Base-by-base conservation (phyloP, 23 tunicate species). In the Ascidia mentula region DNA sequence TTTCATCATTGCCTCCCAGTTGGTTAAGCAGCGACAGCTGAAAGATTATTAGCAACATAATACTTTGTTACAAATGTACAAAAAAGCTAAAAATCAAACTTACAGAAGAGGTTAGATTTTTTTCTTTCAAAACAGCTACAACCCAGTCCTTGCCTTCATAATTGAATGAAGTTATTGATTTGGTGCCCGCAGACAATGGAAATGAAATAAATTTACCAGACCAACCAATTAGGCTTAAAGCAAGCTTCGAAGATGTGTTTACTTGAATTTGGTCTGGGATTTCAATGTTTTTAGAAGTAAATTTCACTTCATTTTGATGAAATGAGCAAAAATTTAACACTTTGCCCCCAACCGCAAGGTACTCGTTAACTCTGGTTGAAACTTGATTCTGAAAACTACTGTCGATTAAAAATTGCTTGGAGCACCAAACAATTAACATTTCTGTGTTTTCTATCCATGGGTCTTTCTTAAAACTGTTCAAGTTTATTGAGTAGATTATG, bases 371-470 rank as follows among this genome's bases (percentile, higher is more conserved):
- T 38, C 30, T 71, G 32, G 74, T 9, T 35, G 17, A 32, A 22
- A 69, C 59, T 74, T 74, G 59, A 9, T 82, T 28, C 31, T 24
- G n/a, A 31, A 46, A 46, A 7, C 69, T 31, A 39, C 36, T 22
- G 32, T 72, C 8, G 34, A 5, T 1, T 18, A 39, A 38, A 31
- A 38, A 31, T 35, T 22, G 35, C 13, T 53, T 53, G 22, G 65
- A 5, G 5, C 46, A 15, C 78, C 84, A 87, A 6, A 90, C 34
- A 0, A 90, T 34, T 13, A 90, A 37, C 7, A 45, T 37, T 45
- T 59, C 35, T 37, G 84, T 60, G 38, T 80, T 90, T 69, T 90
- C 89, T 31, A 76, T 39, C 95, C 95, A 90, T 5, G 95, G 95
- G 40, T 84, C 95, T 13, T 17, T 46, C 0, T 18, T 3, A 45